phyloP scores from a whole-genome alignment of 2,797 vertebrate species.

The Centropyge bicolor region DNA sequence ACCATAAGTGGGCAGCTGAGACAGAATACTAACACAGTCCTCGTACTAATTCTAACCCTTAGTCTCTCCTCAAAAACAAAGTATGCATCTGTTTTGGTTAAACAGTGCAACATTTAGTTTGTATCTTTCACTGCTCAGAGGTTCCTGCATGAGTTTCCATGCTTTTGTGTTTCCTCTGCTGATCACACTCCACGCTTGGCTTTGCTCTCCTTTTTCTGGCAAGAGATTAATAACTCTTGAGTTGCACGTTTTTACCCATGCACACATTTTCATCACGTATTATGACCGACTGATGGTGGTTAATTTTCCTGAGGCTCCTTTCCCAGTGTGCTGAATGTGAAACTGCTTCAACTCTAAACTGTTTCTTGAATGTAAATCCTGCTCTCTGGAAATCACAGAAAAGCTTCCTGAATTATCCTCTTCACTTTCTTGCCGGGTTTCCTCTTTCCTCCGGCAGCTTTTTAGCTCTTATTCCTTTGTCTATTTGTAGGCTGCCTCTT shows the following conservation, averaged over 20 bases:
- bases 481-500: conserved; percentile 19
- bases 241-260: conserved; percentile 18
- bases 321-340: neutral
- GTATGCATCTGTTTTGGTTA: neutral
- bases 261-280: neutral
- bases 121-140: neutral
- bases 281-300: neutral
- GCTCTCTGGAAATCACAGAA: conserved; percentile 13
- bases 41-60: conserved; percentile 7
- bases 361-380: conserved; percentile 11
- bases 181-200: conserved; percentile 22
- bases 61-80: neutral
- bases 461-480: conserved; percentile 19
- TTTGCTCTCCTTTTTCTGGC: conserved; percentile 19
- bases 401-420: conserved; percentile 16
- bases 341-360: neutral
- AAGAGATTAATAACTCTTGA: neutral
- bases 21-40: neutral
- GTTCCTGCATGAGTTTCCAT: conserved; percentile 13
- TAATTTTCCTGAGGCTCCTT: conserved; percentile 5
- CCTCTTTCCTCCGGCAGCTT: conserved; percentile 31
- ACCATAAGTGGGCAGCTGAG: neutral
- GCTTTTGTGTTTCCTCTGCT: conserved; percentile 5
- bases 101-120: conserved; percentile 6
- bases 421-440: conserved; percentile 16